Percentiles rank a stretch among this genome's conserved stretches.
Evolutionary conservation across 2,113 vertebrate species (phyloP).

Genomic region (Meleagris gallopavo): DNA sequence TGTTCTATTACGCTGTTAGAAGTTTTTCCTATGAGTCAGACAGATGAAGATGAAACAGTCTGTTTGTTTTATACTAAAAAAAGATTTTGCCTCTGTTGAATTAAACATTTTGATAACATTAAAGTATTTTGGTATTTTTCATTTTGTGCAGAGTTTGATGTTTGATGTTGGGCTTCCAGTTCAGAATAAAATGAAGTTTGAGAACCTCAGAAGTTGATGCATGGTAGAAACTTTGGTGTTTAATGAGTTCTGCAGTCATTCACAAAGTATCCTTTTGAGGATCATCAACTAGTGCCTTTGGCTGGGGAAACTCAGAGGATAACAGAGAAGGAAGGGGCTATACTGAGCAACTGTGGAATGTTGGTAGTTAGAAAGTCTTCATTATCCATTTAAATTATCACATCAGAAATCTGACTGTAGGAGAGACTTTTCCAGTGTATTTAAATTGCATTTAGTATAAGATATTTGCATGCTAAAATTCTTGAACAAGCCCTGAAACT

Average conservation of each 20-base stretch:
- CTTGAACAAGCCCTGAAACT: not conserved
- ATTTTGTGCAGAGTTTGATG: not conserved
- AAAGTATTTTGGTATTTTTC: conserved; percentile 22
- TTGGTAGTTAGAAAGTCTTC: not conserved
- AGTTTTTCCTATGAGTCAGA: not conserved
- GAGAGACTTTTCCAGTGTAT: not conserved
- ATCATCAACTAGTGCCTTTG: not conserved
- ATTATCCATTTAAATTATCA: not conserved
- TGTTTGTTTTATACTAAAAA: not conserved
- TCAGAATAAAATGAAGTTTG: conserved; percentile 19
- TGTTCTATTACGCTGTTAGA: not conserved
- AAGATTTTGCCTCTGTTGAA: not conserved
- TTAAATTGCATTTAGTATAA: not conserved
- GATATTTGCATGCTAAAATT: not conserved
- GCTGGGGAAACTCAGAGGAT: not conserved
- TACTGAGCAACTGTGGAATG: not conserved
- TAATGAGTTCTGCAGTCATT: not conserved
- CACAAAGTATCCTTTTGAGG: not conserved
- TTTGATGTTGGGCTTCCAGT: not conserved
- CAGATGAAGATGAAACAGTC: not conserved
- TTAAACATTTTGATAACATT: not conserved
- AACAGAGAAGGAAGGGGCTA: not conserved
- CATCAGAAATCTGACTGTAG: not conserved
- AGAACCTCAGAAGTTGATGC: not conserved
- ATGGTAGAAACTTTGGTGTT: not conserved